Evolutionary conservation across 1,140 invertebrate species (phyloP), one percentile per base, ranked within the genome.

Genomic region (Mactra quadrangularis): DNA sequence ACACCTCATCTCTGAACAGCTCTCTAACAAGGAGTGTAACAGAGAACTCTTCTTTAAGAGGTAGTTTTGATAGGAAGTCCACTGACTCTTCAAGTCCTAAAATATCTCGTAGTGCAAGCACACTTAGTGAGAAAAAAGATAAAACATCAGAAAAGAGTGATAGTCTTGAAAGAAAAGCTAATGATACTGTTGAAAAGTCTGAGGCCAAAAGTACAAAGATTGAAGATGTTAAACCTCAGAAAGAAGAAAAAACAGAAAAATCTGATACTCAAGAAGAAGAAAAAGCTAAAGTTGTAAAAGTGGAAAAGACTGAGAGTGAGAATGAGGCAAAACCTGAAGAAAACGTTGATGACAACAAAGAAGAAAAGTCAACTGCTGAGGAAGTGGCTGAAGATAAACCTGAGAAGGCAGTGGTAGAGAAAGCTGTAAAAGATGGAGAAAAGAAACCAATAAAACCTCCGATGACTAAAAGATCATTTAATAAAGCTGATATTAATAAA

Each of bases 101-200:
- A 25, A 11, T 62, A 35, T 31, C 59, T 13, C 29, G 22, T n/a
- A 64, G n/a, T 64, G 38, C 15, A 38, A 33, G 15, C 29, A 38
- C 35, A 41, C n/a, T 41, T 9, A 64, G 35, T 45, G 35, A 35
- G 1, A 68, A 41, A 15, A 29, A n/a, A 22, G 45, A n/a, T 15
- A 68, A 25, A 68, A 68, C 31, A 31, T 52, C 64, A 47, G 64
- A 68, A 3, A 64, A 64, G 22, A 25, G 33, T n/a, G 35, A 64
- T 22, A 68, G 64, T 17, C 6, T 50, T 19, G 64, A 68, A 2
- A 66, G 62, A 31, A 68, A 50, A 68, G 47, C 70, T 55, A 47
- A 72, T 19, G 55, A 35, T 27, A 38, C 70, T n/a, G 31, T 22
- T 11, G 70, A 57, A 15, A 57, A 38, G n/a, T 53, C 53, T 19